Percentiles rank a stretch among this genome's conserved stretches.
phyloP scores from a whole-genome alignment of 2,888 invertebrate genomes.

The Hirtodrosophila cameraria region DNA sequence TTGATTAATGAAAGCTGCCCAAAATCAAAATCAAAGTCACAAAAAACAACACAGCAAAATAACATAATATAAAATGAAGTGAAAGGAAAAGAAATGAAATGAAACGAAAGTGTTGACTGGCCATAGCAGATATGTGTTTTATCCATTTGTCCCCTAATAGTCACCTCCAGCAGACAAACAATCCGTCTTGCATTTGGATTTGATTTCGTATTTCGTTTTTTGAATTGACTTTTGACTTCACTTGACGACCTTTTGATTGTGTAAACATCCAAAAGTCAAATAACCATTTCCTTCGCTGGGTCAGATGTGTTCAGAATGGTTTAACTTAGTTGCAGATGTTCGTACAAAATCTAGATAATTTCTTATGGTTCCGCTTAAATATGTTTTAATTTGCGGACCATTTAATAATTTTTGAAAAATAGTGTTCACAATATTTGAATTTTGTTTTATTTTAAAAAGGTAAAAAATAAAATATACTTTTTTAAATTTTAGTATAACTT shows the following conservation, averaged over 20 bases:
- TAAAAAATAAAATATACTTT: too few relatives aligned
- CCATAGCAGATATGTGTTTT: slow-evolving; percentile 43
- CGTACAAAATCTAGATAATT: too few relatives aligned
- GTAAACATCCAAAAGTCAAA: slow-evolving; percentile 25
- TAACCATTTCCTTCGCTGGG: slow-evolving; percentile 18
- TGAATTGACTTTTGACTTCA: slow-evolving; percentile 6
- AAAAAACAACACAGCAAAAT: background rate
- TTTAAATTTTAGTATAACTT: too few relatives aligned
- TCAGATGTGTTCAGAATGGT: slow-evolving; percentile 2
- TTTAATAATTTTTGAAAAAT: too few relatives aligned
- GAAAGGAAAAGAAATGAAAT: slow-evolving; percentile 63
- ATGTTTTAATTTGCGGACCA: too few relatives aligned
- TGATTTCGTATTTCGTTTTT: background rate
- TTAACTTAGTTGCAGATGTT: too few relatives aligned
- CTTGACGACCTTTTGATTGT: slow-evolving; percentile 55
- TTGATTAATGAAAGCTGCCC: slow-evolving; percentile 72
- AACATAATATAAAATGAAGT: slow-evolving; percentile 31
- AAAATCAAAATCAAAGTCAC: slow-evolving; percentile 4
- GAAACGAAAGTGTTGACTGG: slow-evolving; percentile 73
- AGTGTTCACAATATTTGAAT: too few relatives aligned
- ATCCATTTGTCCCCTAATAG: slow-evolving; percentile 63
- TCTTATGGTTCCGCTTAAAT: too few relatives aligned
- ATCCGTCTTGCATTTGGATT: slow-evolving; percentile 27
- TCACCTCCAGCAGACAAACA: slow-evolving; percentile 14
- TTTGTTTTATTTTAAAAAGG: too few relatives aligned